Conservation (phyloP, 2,888 invertebrate genomes). For the Archips crataeganus region DNA sequence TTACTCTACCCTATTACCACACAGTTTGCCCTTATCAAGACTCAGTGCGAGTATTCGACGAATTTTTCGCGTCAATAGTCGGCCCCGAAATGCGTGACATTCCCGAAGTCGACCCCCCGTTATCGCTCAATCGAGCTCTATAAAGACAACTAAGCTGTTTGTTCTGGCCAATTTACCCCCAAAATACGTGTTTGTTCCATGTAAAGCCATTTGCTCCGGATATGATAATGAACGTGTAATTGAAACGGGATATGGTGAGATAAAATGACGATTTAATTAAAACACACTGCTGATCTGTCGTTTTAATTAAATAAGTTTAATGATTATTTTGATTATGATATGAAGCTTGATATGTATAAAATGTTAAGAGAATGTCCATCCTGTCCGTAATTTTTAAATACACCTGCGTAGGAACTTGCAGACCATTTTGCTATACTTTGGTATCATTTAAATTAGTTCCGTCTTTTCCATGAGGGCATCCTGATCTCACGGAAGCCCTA, state of each 20-base stretch:
- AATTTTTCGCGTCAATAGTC: conserved; percentile 19
- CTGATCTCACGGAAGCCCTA: no score
- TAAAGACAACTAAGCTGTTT: conserved; percentile 24
- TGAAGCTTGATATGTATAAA: no score
- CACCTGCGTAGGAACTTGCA: no score
- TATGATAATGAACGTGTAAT: conserved; percentile 17
- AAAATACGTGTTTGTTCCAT: conserved; percentile 3
- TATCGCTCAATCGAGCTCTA: conserved; percentile 20
- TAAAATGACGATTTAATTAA: not conserved
- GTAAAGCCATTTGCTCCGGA: conserved; percentile 14
- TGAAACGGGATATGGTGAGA: conserved; percentile 3
- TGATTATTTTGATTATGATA: not conserved
- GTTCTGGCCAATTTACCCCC: conserved; percentile 19
- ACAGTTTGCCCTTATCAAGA: not conserved
- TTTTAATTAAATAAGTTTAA: not conserved
- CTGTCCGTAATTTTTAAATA: no score
- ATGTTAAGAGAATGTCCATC: no score
- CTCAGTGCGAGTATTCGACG: not conserved
- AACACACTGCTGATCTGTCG: not conserved
- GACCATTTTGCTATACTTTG: no score
- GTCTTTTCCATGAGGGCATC: no score
- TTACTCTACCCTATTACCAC: not conserved
- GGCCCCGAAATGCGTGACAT: conserved; percentile 17
- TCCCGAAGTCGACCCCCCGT: conserved; percentile 13
- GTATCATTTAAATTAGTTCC: no score